These are phyloP conservation scores for Cydia fagiglandana DNA, from an alignment of 1,140 invertebrate species.

Conservation along the genomic window DNA sequence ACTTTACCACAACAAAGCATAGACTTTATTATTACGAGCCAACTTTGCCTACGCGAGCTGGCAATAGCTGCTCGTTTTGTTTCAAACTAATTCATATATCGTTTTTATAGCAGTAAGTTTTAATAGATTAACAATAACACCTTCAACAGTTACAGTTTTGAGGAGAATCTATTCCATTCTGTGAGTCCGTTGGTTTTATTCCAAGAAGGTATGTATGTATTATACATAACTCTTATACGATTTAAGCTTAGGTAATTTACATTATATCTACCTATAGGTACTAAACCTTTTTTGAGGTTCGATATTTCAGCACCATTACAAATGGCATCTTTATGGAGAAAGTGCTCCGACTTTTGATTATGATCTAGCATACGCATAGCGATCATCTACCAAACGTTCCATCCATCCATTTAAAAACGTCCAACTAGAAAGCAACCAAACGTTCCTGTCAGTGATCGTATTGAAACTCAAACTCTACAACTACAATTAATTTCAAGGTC, in stretches of 20 bases:
- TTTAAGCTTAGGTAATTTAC: too few relatives aligned
- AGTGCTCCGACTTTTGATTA: too few relatives aligned
- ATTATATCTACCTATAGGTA: too few relatives aligned
- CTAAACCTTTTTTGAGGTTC: too few relatives aligned
- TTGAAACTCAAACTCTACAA: neutral
- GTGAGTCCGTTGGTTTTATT: neutral
- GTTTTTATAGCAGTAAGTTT: constrained; percentile 21
- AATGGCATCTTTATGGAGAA: too few relatives aligned
- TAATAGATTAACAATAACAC: constrained; percentile 16
- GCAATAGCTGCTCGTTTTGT: constrained; percentile 16
- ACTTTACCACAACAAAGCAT: constrained; percentile 26
- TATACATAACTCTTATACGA: too few relatives aligned
- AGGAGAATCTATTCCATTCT: neutral
- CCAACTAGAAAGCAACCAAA: neutral
- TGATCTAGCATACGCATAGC: too few relatives aligned
- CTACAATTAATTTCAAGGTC: neutral
- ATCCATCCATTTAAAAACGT: too few relatives aligned
- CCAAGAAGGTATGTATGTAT: too few relatives aligned
- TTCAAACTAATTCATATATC: constrained; percentile 30
- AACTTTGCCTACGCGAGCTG: neutral
- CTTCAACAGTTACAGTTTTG: neutral
- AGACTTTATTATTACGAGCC: constrained; percentile 28
- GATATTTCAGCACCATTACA: too few relatives aligned
- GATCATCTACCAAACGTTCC: too few relatives aligned
- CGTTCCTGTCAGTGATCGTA: neutral